Evolutionary conservation across 2,113 vertebrate species (phyloP).

Genomic region (Perccottus glenii): DNA sequence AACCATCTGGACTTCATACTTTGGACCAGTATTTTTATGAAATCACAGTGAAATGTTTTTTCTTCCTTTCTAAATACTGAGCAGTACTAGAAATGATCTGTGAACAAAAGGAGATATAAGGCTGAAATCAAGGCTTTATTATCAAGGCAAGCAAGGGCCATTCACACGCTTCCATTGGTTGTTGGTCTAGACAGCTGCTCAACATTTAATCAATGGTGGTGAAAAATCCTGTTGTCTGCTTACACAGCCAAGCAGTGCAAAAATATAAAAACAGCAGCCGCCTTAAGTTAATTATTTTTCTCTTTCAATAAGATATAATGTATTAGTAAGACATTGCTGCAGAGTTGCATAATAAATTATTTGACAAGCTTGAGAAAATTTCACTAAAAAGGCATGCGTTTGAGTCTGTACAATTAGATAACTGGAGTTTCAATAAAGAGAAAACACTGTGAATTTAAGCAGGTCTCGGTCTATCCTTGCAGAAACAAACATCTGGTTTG

Average conservation of each 20-base stretch:
- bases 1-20: conserved; percentile 58
- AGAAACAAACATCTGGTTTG: background rate
- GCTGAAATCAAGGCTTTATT: no score
- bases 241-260: no score
- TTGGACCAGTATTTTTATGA: conserved; percentile 33
- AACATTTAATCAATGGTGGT: no score
- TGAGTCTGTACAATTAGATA: background rate
- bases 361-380: no score
- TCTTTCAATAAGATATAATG: no score
- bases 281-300: no score
- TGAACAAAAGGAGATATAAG: no score
- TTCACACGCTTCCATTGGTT: background rate
- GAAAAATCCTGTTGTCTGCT: no score
- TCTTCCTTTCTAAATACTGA: conserved; percentile 8
- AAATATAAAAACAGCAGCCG: no score
- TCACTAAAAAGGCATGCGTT: background rate
- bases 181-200: background rate
- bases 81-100: conserved; percentile 1
- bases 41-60: conserved; percentile 21
- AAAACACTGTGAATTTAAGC: background rate
- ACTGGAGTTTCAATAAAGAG: background rate
- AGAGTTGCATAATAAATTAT: no score
- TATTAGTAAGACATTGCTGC: no score
- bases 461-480: background rate
- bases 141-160: no score